Evolutionary conservation across 2,888 invertebrate species (phyloP).

Genomic region (Netelia virgata): DNA sequence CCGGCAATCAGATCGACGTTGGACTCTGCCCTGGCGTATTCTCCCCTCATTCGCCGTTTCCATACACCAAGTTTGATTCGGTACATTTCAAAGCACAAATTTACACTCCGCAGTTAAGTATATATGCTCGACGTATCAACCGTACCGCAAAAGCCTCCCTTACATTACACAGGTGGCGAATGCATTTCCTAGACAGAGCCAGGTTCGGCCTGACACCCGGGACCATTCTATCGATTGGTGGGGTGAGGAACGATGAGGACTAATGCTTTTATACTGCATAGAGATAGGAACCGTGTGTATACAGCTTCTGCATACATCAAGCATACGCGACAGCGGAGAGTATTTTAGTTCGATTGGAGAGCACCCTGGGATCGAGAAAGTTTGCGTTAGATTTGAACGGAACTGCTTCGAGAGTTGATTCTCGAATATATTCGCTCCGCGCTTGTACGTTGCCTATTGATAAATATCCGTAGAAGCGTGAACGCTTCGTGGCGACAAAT

Average conservation of each 20-base stretch:
- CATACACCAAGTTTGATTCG: constrained; percentile 4
- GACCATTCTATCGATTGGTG: constrained; percentile 29
- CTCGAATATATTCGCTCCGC: too few species aligned
- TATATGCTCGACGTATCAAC: not conserved
- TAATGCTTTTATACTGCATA: constrained; percentile 15
- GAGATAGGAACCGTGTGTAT: constrained; percentile 8
- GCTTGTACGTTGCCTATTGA: too few species aligned
- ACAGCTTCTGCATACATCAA: constrained; percentile 8
- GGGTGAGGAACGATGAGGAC: not conserved
- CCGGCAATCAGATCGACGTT: constrained; percentile 15
- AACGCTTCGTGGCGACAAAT: too few species aligned
- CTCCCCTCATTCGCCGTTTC: not conserved
- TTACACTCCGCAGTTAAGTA: constrained; percentile 12
- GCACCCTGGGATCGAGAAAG: not conserved
- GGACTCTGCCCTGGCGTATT: not conserved
- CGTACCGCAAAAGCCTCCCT: not conserved
- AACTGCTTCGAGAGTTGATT: not conserved
- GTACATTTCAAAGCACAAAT: constrained; percentile 30
- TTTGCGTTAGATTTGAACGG: not conserved
- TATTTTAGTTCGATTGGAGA: constrained; percentile 18
- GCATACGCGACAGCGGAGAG: not conserved
- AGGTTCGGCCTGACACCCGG: constrained; percentile 17
- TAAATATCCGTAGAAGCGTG: too few species aligned
- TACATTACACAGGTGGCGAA: not conserved
- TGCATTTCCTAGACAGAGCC: not conserved